Percentiles rank a stretch among this genome's conserved stretches.
Conservation (phyloP, 2,113 vertebrate genomes). For the Gobiocypris rarus region DNA sequence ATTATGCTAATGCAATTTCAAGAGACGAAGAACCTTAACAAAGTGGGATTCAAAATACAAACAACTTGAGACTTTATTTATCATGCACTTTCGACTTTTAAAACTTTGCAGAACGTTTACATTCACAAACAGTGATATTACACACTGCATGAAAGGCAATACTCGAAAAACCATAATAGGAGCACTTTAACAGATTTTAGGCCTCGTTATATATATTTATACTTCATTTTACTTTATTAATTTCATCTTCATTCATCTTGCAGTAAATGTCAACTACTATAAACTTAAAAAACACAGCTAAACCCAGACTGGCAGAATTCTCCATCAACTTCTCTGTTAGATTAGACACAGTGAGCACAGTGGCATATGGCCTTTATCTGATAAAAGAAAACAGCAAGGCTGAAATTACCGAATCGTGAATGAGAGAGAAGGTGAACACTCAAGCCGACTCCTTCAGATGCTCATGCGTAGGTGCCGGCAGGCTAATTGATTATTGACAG, state of each 20-base stretch:
- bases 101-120: too few species aligned
- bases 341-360: slow-evolving; percentile 44
- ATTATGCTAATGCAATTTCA: too few species aligned
- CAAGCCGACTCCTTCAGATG: slow-evolving; percentile 29
- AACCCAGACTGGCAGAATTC: not conserved
- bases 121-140: too few species aligned
- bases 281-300: not conserved
- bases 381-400: slow-evolving; percentile 54
- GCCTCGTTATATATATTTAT: not conserved
- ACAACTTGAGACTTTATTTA: too few species aligned
- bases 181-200: not conserved
- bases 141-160: too few species aligned
- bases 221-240: not conserved
- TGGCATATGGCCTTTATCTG: slow-evolving; percentile 58
- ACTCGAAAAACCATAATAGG: too few species aligned
- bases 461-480: slow-evolving; percentile 38
- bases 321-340: not conserved
- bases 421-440: slow-evolving; percentile 36
- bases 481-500: slow-evolving; percentile 69
- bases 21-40: too few species aligned
- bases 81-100: too few species aligned
- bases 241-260: not conserved
- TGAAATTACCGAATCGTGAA: slow-evolving; percentile 45
- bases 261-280: not conserved
- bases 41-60: too few species aligned